Conservation (phyloP, 2,797 vertebrate species). For the Acipenser oxyrinchus region DNA sequence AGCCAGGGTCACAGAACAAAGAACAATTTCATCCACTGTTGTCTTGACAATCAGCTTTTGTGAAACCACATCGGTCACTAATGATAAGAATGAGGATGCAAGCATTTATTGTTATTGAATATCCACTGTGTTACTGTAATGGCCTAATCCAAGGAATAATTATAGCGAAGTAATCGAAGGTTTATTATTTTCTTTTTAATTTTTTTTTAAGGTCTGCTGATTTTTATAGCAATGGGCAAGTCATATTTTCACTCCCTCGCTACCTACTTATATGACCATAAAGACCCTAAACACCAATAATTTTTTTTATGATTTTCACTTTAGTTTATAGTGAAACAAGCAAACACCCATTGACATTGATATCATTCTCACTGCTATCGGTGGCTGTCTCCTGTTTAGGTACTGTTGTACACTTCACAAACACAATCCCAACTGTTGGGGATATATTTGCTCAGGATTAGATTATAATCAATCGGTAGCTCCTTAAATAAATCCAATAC, state of each 20-base stretch:
- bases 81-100: constrained; percentile 7
- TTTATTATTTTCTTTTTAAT: not conserved
- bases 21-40: constrained; percentile 32
- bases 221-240: too few relatives aligned
- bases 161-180: not conserved
- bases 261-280: not conserved
- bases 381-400: too few relatives aligned
- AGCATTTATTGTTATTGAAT: constrained; percentile 1
- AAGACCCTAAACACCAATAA: constrained; percentile 1
- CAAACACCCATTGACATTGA: too few relatives aligned
- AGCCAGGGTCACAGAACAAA: constrained; percentile 34
- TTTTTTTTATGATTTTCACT: constrained; percentile 7
- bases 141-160: not conserved
- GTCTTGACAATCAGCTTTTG: constrained; percentile 38
- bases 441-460: too few relatives aligned
- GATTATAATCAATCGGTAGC: too few relatives aligned
- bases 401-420: too few relatives aligned
- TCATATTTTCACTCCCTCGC: not conserved
- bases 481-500: too few relatives aligned
- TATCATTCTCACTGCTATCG: too few relatives aligned
- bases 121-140: constrained; percentile 1
- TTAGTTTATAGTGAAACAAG: too few relatives aligned
- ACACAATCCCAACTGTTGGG: too few relatives aligned
- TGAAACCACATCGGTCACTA: not conserved
- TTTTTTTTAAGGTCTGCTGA: not conserved